A percentile compares a stretch with the other conserved stretches of the same genome.
Conservation (phyloP, 1,140 invertebrate genomes). For the Physella acuta region DNA sequence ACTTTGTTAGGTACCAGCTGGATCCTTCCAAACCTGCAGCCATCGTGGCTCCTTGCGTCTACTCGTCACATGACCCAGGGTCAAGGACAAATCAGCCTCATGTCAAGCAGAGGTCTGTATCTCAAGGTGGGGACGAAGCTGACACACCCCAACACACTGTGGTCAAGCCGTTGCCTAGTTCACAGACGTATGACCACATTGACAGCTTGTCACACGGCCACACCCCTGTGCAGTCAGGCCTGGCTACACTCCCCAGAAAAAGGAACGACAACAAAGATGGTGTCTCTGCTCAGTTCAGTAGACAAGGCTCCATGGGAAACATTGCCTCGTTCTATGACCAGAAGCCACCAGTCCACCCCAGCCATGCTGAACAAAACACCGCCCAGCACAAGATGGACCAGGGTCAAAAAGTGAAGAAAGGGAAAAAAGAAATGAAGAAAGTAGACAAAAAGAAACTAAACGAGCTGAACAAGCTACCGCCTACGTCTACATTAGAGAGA, state of each 20-base stretch:
- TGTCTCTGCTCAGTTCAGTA: neutral
- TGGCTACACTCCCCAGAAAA: conserved; percentile 51
- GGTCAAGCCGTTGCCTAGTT: conserved; percentile 41
- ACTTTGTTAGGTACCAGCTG: conserved; percentile 50
- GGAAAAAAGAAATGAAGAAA: conserved; percentile 38
- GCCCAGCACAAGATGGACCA: conserved; percentile 28
- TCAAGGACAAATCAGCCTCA: neutral
- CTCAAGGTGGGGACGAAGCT: conserved; percentile 21
- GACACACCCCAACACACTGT: conserved; percentile 35
- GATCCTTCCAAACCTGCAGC: conserved; percentile 25
- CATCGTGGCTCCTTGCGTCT: neutral
- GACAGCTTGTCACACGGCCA: conserved; percentile 36
- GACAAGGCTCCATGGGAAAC: neutral
- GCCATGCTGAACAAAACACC: neutral
- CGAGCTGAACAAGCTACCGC: conserved; percentile 12
- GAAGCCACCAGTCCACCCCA: conserved; percentile 6
- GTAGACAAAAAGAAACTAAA: conserved; percentile 31
- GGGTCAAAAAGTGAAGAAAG: conserved; percentile 36
- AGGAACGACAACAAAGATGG: conserved; percentile 31
- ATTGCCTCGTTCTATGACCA: neutral
- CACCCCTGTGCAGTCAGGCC: conserved; percentile 48
- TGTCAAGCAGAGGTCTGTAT: conserved; percentile 22
- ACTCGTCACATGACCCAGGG: neutral
- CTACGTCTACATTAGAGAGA: neutral
- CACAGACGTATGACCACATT: conserved; percentile 39